These are phyloP conservation scores for Apoda limacodes DNA, from an alignment of 2,888 invertebrate genomes.

Conservation along the genomic window DNA sequence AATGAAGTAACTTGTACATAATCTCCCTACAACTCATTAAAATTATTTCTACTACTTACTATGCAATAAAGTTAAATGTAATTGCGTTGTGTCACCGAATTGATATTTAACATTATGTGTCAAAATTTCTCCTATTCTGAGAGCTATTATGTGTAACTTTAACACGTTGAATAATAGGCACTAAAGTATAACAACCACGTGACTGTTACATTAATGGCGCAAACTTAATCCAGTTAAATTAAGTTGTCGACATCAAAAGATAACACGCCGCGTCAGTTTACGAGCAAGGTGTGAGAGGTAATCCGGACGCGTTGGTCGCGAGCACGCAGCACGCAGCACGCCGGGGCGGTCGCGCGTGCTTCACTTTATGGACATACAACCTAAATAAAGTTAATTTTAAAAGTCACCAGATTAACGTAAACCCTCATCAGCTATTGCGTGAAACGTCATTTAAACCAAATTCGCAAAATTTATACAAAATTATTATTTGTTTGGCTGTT, in stretches of 20 bases:
- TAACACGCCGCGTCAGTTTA: constrained; percentile 46
- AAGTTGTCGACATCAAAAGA: constrained; percentile 38
- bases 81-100: too few relatives aligned
- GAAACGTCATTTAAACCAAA: constrained; percentile 22
- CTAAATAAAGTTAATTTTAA: constrained; percentile 53
- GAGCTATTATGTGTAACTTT: too few relatives aligned
- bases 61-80: too few relatives aligned
- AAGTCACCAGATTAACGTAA: constrained; percentile 45
- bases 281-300: constrained; percentile 50
- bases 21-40: too few relatives aligned
- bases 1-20: too few relatives aligned
- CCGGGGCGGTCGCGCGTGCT: too few relatives aligned
- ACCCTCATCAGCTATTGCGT: constrained; percentile 28
- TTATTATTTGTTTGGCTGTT: too few relatives aligned
- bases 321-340: too few relatives aligned
- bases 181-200: constrained; percentile 2
- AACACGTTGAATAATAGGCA: too few relatives aligned
- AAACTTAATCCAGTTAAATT: constrained; percentile 47
- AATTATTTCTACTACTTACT: too few relatives aligned
- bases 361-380: constrained; percentile 34
- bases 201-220: constrained; percentile 28
- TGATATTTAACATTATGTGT: too few relatives aligned
- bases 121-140: too few relatives aligned
- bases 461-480: constrained; percentile 12
- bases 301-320: constrained; percentile 45